Base-by-base conservation (phyloP, 2,797 vertebrate species). In the Brachymystax lenok region DNA sequence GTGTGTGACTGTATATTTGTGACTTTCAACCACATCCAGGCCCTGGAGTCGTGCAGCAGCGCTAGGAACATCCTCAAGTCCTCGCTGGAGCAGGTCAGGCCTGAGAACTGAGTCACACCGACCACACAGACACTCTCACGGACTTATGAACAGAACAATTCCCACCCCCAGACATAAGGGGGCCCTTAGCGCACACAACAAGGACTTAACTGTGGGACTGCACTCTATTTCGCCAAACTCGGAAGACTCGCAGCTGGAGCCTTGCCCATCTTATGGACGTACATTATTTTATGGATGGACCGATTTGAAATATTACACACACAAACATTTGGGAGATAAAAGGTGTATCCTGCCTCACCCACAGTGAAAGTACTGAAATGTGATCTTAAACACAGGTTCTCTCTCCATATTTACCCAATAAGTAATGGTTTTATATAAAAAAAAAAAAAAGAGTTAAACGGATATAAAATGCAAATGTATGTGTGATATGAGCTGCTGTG, bases 51-150 rank as follows among this genome's bases (percentile, higher is more conserved):
- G 1, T 98, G 96, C 82, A 91, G 92, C 1, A 92, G 91, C n/a
- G 95, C 97, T 83, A 94, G 93, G 82, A 96, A 94, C 90, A 92
- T 61, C 80, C 96, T 99, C 71, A 92, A 96, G 81, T 95, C 96
- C 81, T 97, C 96, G 0, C 82, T 95, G 77, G 90, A 94, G 86
- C 92, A 87, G 74, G 74, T 94, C 82, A 64, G 63, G 59, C 51
- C 91, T n/a, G 89, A 94, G 76, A 91, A 88, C 86, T 94, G 92
- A 93, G 82, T 76, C 13, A 54, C 28, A 56, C 77, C 51, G n/a
- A 64, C n/a, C 75, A 52, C 40, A 51, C 7, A 69, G 16, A 52
- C 61, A 27, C 19, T 10, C 63, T 27, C 7, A 4, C 24, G 3
- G 24, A 64, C 3, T 64, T 27, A 13, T 67, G 64, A 67, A 67